Evolutionary conservation across 2,888 invertebrate genomes (phyloP).

Genomic region (Hoplodrina blanda): DNA sequence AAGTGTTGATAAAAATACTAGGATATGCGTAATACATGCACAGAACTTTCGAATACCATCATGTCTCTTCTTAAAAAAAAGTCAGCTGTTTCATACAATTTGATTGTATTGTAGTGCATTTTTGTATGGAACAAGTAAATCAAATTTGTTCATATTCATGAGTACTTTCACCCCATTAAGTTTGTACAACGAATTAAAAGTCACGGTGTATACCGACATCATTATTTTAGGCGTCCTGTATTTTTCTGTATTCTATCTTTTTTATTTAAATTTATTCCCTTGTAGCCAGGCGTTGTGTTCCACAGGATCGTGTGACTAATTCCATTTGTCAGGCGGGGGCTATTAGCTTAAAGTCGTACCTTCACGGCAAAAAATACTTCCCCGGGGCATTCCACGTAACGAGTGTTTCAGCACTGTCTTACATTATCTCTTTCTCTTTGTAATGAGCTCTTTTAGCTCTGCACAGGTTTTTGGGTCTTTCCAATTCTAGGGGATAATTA

Average conservation of each 20-base stretch:
- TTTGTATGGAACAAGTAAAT: too few species aligned
- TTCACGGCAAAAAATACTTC: constrained; percentile 56
- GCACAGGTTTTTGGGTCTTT: constrained; percentile 42
- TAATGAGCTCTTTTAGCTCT: constrained; percentile 45
- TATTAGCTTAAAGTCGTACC: constrained; percentile 52
- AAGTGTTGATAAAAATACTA: not conserved
- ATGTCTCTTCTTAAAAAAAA: too few species aligned
- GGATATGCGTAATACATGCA: too few species aligned
- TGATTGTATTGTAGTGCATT: too few species aligned
- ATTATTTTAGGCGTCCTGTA: not conserved
- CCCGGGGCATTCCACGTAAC: constrained; percentile 49
- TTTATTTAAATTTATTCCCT: constrained; percentile 18
- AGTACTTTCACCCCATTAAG: too few species aligned
- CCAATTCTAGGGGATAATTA: constrained; percentile 43
- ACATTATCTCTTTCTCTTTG: constrained; percentile 47
- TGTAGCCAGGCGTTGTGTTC: constrained; percentile 28
- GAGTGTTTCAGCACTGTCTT: constrained; percentile 46
- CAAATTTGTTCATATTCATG: too few species aligned
- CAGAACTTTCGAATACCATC: too few species aligned
- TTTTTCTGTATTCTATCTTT: not conserved
- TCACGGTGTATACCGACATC: too few species aligned
- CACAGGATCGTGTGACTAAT: constrained; percentile 57
- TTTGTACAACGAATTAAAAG: too few species aligned
- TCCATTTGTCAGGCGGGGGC: constrained; percentile 55
- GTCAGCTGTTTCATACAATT: too few species aligned